A percentile compares a stretch with the other conserved stretches of the same genome.
Evolutionary conservation across 2,797 vertebrate species (phyloP).

Genomic region (Oreochromis mossambicus): DNA sequence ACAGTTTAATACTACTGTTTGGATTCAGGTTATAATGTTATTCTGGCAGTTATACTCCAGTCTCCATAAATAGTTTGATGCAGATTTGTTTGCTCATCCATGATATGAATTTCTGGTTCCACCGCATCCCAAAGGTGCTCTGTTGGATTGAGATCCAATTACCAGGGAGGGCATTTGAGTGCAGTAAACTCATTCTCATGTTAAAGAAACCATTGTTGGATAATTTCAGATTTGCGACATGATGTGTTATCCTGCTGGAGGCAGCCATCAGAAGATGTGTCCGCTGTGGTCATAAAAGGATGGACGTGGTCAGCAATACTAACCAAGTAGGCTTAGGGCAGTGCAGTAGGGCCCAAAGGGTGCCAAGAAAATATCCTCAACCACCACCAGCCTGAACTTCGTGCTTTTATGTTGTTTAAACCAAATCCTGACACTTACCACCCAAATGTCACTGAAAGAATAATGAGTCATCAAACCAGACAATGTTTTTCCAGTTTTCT

Average conservation of each 20-base stretch:
- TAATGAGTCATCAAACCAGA: not conserved
- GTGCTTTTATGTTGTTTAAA: not conserved
- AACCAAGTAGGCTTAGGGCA: not conserved
- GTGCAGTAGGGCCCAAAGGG: not conserved
- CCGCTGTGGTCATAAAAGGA: not conserved
- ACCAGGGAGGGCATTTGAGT: not conserved
- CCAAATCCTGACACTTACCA: not conserved
- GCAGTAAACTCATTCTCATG: not conserved
- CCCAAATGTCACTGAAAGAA: accelerated
- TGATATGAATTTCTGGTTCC: not conserved
- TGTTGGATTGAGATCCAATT: not conserved
- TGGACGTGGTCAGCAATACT: not conserved
- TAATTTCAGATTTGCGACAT: accelerated
- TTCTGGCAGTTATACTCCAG: not conserved
- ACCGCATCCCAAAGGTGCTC: not conserved
- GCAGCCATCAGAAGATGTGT: not conserved
- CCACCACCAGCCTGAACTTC: not conserved
- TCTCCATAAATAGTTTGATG: not conserved
- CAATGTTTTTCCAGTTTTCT: not conserved
- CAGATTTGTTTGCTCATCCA: slow-evolving; percentile 28
- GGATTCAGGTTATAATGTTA: not conserved
- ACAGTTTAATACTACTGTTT: not conserved
- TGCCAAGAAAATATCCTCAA: not conserved
- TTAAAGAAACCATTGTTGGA: not conserved
- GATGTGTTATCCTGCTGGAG: not conserved